A percentile compares a stretch with the other conserved stretches of the same genome.
Conservation (phyloP, 2,113 vertebrate genomes). For the Vulpes ferrilata region DNA sequence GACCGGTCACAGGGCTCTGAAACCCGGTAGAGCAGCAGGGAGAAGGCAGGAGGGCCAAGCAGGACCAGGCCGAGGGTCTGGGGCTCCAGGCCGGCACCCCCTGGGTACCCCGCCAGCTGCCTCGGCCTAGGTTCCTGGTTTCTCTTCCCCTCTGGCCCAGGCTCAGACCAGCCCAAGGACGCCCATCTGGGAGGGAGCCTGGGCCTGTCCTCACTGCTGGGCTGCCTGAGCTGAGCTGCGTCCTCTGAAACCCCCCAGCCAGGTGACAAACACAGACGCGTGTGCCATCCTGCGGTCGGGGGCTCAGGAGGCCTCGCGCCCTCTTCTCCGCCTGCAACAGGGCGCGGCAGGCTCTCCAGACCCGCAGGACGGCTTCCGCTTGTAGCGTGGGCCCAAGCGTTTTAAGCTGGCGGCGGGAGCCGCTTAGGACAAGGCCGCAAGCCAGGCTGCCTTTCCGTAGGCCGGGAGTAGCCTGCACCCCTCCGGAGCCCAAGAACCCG, state of each 20-base stretch:
- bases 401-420: not conserved
- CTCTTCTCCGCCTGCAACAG: fast-evolving
- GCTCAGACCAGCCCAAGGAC: not conserved
- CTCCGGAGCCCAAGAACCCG: not conserved
- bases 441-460: not conserved
- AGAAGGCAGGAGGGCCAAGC: not conserved
- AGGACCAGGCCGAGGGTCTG: not conserved
- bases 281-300: not conserved
- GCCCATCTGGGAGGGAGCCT: not conserved
- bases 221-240: not conserved
- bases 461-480: not conserved
- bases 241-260: not conserved
- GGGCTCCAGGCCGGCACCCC: not conserved
- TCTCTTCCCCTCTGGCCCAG: not conserved
- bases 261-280: not conserved
- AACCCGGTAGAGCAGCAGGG: not conserved
- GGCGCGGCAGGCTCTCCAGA: not conserved
- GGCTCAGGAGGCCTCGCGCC: not conserved
- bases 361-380: not conserved
- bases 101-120: not conserved
- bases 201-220: not conserved
- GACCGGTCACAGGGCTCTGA: not conserved
- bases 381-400: not conserved
- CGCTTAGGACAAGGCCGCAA: not conserved
- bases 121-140: not conserved